Evolutionary conservation across 2,888 invertebrate species (phyloP), one percentile per base, ranked within the genome.

Genomic region (Pristionchus entomophagus): DNA sequence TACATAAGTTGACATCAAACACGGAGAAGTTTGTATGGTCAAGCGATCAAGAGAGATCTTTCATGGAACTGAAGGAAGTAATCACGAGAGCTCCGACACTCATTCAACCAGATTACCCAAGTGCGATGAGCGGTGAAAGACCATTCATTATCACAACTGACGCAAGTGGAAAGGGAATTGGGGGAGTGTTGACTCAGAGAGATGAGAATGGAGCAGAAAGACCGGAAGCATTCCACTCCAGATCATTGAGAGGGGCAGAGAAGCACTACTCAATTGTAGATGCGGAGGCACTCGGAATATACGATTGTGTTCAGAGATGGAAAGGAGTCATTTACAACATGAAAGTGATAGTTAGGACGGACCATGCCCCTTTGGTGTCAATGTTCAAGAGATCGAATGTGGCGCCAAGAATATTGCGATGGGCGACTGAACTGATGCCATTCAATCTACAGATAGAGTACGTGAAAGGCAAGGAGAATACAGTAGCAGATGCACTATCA

Each of bases 51-150:
- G 35, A 87, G 38, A 62, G 77, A 14, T 86, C 90, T 8, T 90
- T 91, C 85, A 69, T 86, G 2, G 35, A 86, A 4, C 26, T 91
- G 56, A 90, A 89, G 32, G 29, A 26, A 0, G 78, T 6, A 19
- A 6, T 91, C 26, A 69, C 51, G 6, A 35, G 5, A 0, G 85
- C 89, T 6, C 89, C 89, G 0, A 85, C 88, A 0, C 80, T 91
- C 14, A 53, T 45, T 12, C 89, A 88, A 73, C 78, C 78, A 1
- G 78, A 78, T 29, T 51, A 3, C 14, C 3, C 4, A 19, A 32
- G 12, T 26, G 78, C 78, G 26, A 32, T 32, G 29, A 51, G 19
- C 5, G 78, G 78, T 49, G 3, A 2, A 4, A 19, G 49, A 29
- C 78, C 78, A 29, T 78, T 49, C 49, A 3, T 78, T 5, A 49